phyloP scores from a whole-genome alignment of 2,113 vertebrate genomes.

The Myocastor coypus region DNA sequence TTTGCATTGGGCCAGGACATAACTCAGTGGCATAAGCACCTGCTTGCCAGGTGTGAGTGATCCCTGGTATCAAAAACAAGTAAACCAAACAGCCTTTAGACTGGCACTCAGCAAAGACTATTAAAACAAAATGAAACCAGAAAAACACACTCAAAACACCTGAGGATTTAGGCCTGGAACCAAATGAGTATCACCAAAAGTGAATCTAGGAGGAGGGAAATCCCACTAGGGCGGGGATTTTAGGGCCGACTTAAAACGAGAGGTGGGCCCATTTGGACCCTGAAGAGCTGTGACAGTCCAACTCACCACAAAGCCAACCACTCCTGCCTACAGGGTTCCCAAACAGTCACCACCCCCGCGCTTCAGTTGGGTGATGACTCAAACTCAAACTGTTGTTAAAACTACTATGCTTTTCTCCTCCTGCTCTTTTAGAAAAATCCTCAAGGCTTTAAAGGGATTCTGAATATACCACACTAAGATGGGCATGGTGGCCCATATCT shows the following conservation, averaged over 20 bases:
- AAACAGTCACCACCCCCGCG: not conserved
- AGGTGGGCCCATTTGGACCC: not conserved
- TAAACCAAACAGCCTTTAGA: not conserved
- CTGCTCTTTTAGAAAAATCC: not conserved
- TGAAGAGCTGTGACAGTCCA: not conserved
- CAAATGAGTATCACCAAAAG: not conserved
- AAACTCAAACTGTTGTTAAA: constrained; percentile 55
- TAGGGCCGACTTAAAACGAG: not conserved
- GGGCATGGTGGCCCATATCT: not conserved
- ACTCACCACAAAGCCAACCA: not conserved
- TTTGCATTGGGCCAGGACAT: too few relatives aligned
- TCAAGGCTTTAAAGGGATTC: not conserved
- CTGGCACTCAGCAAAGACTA: not conserved
- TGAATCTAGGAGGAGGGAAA: not conserved
- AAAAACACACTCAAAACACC: not conserved
- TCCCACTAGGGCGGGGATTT: rapidly evolving
- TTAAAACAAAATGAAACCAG: not conserved
- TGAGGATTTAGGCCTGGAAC: not conserved
- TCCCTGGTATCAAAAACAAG: too few relatives aligned
- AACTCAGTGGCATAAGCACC: too few relatives aligned
- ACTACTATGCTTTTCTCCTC: not conserved
- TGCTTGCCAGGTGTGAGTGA: too few relatives aligned
- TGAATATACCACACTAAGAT: not conserved
- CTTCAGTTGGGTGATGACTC: constrained; percentile 46
- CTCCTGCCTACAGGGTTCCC: not conserved